A percentile compares a stretch with the other conserved stretches of the same genome.
Conservation (phyloP, 2,797 vertebrate species). For the Falco columbarius region DNA sequence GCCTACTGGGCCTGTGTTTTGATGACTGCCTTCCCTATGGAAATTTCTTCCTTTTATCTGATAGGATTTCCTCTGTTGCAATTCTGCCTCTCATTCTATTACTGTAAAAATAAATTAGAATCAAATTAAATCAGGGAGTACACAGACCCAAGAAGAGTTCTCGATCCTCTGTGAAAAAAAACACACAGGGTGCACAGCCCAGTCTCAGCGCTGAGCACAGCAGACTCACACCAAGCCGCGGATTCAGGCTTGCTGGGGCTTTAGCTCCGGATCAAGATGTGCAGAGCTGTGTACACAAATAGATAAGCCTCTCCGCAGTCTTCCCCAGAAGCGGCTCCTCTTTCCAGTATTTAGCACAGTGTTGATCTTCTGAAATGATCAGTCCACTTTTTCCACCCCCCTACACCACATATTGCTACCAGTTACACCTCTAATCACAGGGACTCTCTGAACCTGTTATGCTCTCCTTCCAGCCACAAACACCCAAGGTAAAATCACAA, state of each 20-base stretch:
- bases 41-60: neutral
- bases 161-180: neutral
- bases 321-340: neutral
- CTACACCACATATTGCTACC: neutral
- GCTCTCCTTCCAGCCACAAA: neutral
- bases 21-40: neutral
- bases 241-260: neutral
- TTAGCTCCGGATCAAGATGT: neutral
- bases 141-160: neutral
- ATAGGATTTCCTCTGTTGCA: neutral
- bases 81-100: neutral
- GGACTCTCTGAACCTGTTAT: neutral
- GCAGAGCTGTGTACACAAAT: neutral
- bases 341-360: neutral
- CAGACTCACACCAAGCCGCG: neutral
- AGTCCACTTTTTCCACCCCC: neutral
- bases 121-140: neutral
- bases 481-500: neutral
- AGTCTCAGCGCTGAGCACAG: neutral
- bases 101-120: slow-evolving; percentile 24
- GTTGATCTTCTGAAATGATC: neutral
- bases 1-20: neutral
- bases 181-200: neutral
- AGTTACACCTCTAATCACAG: neutral
- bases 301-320: neutral